Percentiles rank a stretch among this genome's conserved stretches.
Evolutionary conservation across 1,140 invertebrate genomes (phyloP).

Genomic region (Brachionus rotundiformis): DNA sequence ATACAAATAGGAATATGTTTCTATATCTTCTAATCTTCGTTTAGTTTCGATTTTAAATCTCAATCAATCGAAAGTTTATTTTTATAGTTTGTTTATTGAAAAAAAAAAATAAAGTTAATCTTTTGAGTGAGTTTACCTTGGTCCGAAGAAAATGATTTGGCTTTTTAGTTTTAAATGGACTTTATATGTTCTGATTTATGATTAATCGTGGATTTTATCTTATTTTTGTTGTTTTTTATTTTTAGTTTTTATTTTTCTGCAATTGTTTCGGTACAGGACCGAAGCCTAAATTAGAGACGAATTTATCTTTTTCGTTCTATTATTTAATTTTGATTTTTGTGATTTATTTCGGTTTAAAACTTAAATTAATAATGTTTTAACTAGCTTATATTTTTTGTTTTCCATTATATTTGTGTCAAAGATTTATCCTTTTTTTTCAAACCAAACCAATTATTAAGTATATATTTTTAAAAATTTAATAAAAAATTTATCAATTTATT

Average conservation of each 20-base stretch:
- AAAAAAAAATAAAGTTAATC: background rate
- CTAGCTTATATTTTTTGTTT: slow-evolving; percentile 4
- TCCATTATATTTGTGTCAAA: slow-evolving; percentile 2
- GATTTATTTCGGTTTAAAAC: background rate
- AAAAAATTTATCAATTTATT: background rate
- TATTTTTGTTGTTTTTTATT: background rate
- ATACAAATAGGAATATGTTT: background rate
- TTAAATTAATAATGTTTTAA: background rate
- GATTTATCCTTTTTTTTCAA: slow-evolving; percentile 5
- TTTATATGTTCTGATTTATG: background rate
- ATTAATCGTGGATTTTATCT: slow-evolving; percentile 5
- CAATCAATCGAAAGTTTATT: slow-evolving; percentile 14
- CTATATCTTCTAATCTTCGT: background rate
- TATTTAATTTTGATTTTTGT: background rate
- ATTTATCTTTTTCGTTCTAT: background rate
- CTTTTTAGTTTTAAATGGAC: background rate
- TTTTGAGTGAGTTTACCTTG: background rate
- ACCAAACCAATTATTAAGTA: background rate
- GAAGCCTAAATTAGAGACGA: background rate
- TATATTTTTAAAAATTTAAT: slow-evolving; percentile 17
- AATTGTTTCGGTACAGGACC: background rate
- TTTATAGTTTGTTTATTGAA: background rate
- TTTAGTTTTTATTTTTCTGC: background rate
- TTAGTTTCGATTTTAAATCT: slow-evolving; percentile 16
- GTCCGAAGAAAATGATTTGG: background rate